Base-by-base conservation (phyloP, 2,113 vertebrate species). In the Chaetodon trifascialis region DNA sequence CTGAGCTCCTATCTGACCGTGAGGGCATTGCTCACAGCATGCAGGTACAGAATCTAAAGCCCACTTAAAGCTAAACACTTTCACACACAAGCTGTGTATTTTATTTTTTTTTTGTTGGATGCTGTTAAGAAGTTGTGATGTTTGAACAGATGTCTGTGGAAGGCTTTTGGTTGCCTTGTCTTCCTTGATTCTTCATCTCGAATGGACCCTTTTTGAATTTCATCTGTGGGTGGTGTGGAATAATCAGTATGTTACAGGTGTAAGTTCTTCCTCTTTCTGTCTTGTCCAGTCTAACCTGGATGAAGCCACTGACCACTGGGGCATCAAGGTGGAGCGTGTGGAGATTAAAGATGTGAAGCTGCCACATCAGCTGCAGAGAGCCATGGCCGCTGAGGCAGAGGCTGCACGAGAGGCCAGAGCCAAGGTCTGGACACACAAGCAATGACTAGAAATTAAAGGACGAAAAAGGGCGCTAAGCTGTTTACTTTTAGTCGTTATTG, bases 321-420 rank as follows among this genome's bases (percentile, higher is more conserved):
- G 97, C 25, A 96, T 97, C 91, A 95, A 90, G 52, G 96, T 97
- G 84, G 95, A 97, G 40, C 93, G 92, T 1, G 97, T 97, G 85
- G 97, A 98, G 84, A 96, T 98, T 83, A 98, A 95, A 92, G 97
- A 97, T 7, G 95, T 98, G 64, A 95, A 95, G 58, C 96, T 98
- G 70, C 97, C 97, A 0, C 6, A 88, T 55, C 96, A 96, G 84
- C 79, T 97, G 89, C 97, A 98, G 92, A 96, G 96, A 83, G 96
- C 96, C 49, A 97, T 97, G 97, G 97, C 97, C 0, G 96, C 97
- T 0, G 96, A 98, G 79, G 97, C 97, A 0, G 96, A 98, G 86
- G 96, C 97, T 11, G 16, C 95, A 1, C 87, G 80, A 65, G 96
- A 98, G 59, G 97, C 96, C 90, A 95, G 95, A 84, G 97, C 97